A percentile compares a stretch with the other conserved stretches of the same genome.
Conservation (phyloP, 1,140 invertebrate genomes). For the Zaprionus taronus region DNA sequence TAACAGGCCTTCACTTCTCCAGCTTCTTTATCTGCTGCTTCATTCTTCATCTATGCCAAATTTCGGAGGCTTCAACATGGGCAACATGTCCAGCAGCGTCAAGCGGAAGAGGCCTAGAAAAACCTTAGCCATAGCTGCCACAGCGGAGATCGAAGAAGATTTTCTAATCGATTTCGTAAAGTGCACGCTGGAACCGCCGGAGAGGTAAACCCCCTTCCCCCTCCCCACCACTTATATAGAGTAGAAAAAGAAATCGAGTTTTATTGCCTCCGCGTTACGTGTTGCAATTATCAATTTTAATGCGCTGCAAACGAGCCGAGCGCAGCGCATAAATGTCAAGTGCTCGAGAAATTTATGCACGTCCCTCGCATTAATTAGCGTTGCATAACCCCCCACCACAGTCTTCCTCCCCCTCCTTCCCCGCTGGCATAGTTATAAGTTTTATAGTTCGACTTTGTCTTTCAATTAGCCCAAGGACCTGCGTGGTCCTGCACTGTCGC, state of each 20-base stretch:
- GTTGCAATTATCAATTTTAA: conserved; percentile 79
- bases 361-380: conserved; percentile 74
- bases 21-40: neutral
- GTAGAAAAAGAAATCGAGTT: conserved; percentile 3
- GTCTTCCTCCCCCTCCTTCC: neutral
- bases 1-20: neutral
- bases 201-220: conserved; percentile 54
- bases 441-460: conserved; percentile 34
- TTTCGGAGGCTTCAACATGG: conserved; percentile 34
- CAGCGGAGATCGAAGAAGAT: conserved; percentile 52
- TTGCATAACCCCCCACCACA: conserved; percentile 45
- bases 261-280: conserved; percentile 61
- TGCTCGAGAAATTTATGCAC: conserved; percentile 77
- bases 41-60: conserved; percentile 17
- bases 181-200: conserved; percentile 70
- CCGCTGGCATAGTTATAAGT: neutral
- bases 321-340: conserved; percentile 73
- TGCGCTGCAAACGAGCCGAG: conserved; percentile 45
- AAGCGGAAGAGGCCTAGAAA: conserved; percentile 38
- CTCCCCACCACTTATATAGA: neutral
- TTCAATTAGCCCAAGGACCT: conserved; percentile 49
- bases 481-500: neutral
- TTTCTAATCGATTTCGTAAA: conserved; percentile 79
- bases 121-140: conserved; percentile 10
- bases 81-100: neutral